Conservation (phyloP, 2,888 invertebrate genomes). For the Spodoptera picta region DNA sequence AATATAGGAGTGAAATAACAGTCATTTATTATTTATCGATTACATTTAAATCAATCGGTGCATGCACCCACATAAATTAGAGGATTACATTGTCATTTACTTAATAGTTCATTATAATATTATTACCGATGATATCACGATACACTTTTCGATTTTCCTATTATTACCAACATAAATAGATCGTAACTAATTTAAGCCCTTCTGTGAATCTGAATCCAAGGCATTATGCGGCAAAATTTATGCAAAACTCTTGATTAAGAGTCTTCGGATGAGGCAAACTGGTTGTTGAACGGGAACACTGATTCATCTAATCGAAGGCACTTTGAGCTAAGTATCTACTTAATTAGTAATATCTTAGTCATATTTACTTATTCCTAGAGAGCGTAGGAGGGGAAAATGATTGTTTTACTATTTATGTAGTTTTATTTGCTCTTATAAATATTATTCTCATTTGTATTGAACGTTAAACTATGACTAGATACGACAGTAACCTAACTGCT, state of each 20-base stretch:
- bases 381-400: neutral
- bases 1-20: no score
- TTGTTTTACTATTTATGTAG: neutral
- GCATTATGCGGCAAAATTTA: conserved; percentile 58
- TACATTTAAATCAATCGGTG: no score
- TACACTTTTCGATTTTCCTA: no score
- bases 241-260: conserved; percentile 57
- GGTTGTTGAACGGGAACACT: conserved; percentile 46
- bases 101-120: no score
- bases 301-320: conserved; percentile 48
- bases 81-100: no score
- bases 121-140: no score
- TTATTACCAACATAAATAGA: conserved; percentile 8
- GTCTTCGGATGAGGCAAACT: conserved; percentile 59
- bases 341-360: conserved; percentile 18
- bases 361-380: neutral
- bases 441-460: no score
- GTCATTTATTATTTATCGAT: no score
- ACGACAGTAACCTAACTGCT: no score
- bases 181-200: conserved; percentile 10
- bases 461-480: no score
- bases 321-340: conserved; percentile 8
- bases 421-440: neutral
- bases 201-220: neutral
- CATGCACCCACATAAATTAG: no score